Percentiles rank a stretch among this genome's conserved stretches.
phyloP scores from a whole-genome alignment of 30 jellyfish, hydroid and myxozoan genomes.

The Turritopsis rubra region DNA sequence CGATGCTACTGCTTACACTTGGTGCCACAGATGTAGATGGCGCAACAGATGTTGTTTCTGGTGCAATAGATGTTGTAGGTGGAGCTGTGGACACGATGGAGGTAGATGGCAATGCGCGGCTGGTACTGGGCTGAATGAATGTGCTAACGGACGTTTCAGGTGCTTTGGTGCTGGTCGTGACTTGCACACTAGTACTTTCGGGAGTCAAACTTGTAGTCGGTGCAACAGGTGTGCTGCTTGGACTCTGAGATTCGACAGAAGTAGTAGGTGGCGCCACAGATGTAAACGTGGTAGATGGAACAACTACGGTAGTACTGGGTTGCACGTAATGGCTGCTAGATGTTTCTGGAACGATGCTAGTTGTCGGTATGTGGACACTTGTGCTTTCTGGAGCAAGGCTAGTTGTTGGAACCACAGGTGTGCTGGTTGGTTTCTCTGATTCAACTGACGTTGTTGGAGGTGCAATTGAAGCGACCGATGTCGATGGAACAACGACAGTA shows the following conservation, averaged over 20 bases:
- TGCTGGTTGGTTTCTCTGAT: neutral
- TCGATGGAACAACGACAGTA: neutral
- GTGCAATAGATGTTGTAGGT: constrained; percentile 27
- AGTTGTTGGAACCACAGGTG: neutral
- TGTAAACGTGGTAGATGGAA: neutral
- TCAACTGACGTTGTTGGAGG: neutral
- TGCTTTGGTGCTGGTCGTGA: neutral
- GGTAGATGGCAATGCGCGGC: neutral
- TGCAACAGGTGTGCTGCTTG: neutral
- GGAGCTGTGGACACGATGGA: neutral
- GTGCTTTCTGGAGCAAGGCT: neutral
- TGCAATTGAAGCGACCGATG: neutral
- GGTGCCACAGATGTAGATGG: constrained; percentile 18
- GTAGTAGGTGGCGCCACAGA: neutral
- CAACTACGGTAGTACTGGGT: neutral
- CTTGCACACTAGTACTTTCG: neutral
- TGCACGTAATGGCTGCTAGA: constrained; percentile 23
- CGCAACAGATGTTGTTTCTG: constrained; percentile 25
- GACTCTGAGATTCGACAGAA: neutral
- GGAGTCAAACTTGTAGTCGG: constrained; percentile 1
- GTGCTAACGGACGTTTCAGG: neutral
- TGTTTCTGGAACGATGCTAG: constrained; percentile 29
- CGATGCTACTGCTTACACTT: neutral
- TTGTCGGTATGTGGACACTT: neutral
- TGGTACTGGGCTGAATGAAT: neutral